Conservation (phyloP, 1,140 invertebrate species). For the Batillaria attramentaria region DNA sequence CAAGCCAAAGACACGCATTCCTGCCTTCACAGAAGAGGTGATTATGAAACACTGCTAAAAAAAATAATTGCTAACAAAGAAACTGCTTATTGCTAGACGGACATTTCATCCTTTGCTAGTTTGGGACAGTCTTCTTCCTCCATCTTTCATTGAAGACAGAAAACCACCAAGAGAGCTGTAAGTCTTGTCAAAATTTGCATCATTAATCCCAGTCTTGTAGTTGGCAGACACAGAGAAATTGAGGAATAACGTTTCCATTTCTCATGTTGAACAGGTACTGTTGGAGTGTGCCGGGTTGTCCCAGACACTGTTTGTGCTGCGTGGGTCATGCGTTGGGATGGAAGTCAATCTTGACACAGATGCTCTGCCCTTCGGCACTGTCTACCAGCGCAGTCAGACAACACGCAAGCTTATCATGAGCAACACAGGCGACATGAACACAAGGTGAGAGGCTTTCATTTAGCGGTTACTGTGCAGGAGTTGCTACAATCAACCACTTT, state of each 20-base stretch:
- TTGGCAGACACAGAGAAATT: too few species aligned
- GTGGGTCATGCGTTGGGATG: constrained; percentile 69
- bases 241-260: too few species aligned
- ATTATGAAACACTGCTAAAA: neutral
- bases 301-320: constrained; percentile 69
- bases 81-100: neutral
- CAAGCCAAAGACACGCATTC: constrained; percentile 63
- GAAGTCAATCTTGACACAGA: constrained; percentile 69
- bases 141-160: too few species aligned
- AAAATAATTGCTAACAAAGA: neutral
- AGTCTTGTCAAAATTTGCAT: neutral
- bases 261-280: constrained; percentile 53
- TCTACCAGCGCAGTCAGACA: constrained; percentile 66
- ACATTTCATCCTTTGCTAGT: neutral
- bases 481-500: too few species aligned
- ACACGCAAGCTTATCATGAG: constrained; percentile 68
- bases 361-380: constrained; percentile 69
- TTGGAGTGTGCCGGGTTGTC: constrained; percentile 68
- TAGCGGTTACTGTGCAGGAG: too few species aligned
- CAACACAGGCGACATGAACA: constrained; percentile 71
- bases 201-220: neutral
- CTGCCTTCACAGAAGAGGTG: constrained; percentile 70
- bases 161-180: neutral
- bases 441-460: constrained; percentile 61
- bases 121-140: too few species aligned